These are phyloP conservation scores for Fragum whitleyi DNA, from an alignment of 2,888 invertebrate genomes.

Conservation along the genomic window DNA sequence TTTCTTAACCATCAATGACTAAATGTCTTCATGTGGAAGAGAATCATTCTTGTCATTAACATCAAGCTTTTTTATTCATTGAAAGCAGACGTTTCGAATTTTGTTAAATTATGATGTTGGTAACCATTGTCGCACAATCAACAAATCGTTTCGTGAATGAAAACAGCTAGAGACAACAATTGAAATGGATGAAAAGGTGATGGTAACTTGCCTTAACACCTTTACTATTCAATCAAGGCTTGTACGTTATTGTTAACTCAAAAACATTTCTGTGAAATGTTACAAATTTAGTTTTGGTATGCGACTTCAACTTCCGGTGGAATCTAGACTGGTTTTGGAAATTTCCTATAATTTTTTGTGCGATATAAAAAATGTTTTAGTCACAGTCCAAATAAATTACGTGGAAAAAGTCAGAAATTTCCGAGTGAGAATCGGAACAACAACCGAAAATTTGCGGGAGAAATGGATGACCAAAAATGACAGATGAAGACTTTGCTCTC, in stretches of 20 bases:
- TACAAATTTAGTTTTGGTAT: constrained; percentile 46
- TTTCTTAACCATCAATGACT: too few relatives aligned
- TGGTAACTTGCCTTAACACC: too few relatives aligned
- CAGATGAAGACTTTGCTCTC: constrained; percentile 73
- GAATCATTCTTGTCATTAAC: too few relatives aligned
- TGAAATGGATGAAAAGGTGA: too few relatives aligned
- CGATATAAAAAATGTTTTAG: not conserved
- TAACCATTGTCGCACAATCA: not conserved
- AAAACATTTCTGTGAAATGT: not conserved
- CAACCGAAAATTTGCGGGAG: constrained; percentile 43
- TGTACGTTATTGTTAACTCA: too few relatives aligned
- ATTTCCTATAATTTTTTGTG: not conserved
- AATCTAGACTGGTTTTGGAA: constrained; percentile 1
- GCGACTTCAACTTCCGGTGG: constrained; percentile 59
- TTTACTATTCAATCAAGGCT: too few relatives aligned
- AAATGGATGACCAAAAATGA: constrained; percentile 1
- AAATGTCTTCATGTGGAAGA: too few relatives aligned
- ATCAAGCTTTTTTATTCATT: too few relatives aligned
- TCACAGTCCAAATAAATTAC: constrained; percentile 47
- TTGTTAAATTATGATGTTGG: constrained; percentile 19
- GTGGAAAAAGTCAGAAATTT: not conserved
- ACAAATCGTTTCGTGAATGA: not conserved
- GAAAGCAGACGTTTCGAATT: constrained; percentile 1
- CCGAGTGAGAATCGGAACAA: constrained; percentile 49
- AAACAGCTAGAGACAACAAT: not conserved